Percentiles rank a stretch among this genome's conserved stretches.
Conservation (phyloP, 2,888 invertebrate genomes). For the Pelosia muscerda region DNA sequence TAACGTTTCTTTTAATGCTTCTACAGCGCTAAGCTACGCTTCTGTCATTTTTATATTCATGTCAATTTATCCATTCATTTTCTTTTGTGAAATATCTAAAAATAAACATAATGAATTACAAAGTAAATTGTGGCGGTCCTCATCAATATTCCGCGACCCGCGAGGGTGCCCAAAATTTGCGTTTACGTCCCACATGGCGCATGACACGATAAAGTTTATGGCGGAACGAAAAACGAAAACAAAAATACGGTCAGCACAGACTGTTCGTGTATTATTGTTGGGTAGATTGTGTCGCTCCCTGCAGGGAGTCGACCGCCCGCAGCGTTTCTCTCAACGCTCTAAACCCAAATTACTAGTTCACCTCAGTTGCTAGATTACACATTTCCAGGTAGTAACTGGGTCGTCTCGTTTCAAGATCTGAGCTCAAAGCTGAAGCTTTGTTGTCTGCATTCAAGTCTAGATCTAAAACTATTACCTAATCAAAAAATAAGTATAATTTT, state of each 20-base stretch:
- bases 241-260: slow-evolving; percentile 70
- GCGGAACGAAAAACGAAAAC: slow-evolving; percentile 68
- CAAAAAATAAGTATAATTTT: neutral
- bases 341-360: slow-evolving; percentile 74
- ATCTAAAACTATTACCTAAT: neutral
- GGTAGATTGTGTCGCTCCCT: slow-evolving; percentile 69
- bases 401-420: slow-evolving; percentile 23
- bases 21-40: slow-evolving; percentile 37
- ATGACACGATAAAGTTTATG: slow-evolving; percentile 76
- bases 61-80: slow-evolving; percentile 38
- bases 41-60: slow-evolving; percentile 56
- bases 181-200: slow-evolving; percentile 70
- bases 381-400: slow-evolving; percentile 55
- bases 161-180: slow-evolving; percentile 68
- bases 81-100: slow-evolving; percentile 29
- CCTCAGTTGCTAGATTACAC: slow-evolving; percentile 59
- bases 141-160: slow-evolving; percentile 62
- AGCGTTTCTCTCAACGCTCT: slow-evolving; percentile 73
- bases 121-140: slow-evolving; percentile 53
- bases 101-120: slow-evolving; percentile 42
- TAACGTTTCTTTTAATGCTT: slow-evolving; percentile 48
- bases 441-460: neutral
- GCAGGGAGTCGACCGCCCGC: slow-evolving; percentile 74
- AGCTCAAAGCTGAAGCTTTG: slow-evolving; percentile 16
- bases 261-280: slow-evolving; percentile 73